Evolutionary conservation across 2,888 invertebrate genomes (phyloP), one percentile per base, ranked within the genome.

Genomic region (Fragum whitleyi): DNA sequence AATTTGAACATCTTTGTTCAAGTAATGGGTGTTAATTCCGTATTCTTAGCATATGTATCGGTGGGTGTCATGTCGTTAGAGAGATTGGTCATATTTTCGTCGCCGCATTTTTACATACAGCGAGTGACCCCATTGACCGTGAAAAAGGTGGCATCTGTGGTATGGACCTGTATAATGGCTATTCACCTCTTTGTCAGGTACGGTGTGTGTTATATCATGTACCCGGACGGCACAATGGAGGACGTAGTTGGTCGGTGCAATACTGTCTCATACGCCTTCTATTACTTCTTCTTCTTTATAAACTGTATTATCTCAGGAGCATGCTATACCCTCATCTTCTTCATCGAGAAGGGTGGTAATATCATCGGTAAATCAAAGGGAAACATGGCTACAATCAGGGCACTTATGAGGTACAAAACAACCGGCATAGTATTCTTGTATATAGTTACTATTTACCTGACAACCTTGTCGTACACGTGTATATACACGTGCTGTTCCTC

Each of bases 61-160:
- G 70, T 79, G 7, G 79, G 79, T 0, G 19, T 79, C 19, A 79
- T 79, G 79, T 74, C 79, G 16, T 67, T 79, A 23, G 79, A 79
- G 55, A 23, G 79, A 21, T 55, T 79, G 3, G 16, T 79, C 26
- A 59, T 79, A 7, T 79, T 79, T 26, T 57, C 67, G 36, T 70
- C 70, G 1, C 79, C 79, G 0, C 29, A 74, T 36, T 74, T 74
- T 28, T 79, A 79, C 32, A 19, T 79, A 1, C 53, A 57, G 23
- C 28, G 23, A 19, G 19, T 79, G 11, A 74, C 55, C 1, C 29
- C 65, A 1, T 16, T 2, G 5, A 23, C 6, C 7, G 74, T 74
- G 0, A 79, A 67, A 55, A 70, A 26, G 42, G 21, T 29, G 16
- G 67, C 57, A 9, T 71, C 28, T 9, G n/a, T 32, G 21, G 36